A percentile compares a stretch with the other conserved stretches of the same genome.
Conservation (phyloP, 2,113 vertebrate species). For the Sisor rabdophorus region DNA sequence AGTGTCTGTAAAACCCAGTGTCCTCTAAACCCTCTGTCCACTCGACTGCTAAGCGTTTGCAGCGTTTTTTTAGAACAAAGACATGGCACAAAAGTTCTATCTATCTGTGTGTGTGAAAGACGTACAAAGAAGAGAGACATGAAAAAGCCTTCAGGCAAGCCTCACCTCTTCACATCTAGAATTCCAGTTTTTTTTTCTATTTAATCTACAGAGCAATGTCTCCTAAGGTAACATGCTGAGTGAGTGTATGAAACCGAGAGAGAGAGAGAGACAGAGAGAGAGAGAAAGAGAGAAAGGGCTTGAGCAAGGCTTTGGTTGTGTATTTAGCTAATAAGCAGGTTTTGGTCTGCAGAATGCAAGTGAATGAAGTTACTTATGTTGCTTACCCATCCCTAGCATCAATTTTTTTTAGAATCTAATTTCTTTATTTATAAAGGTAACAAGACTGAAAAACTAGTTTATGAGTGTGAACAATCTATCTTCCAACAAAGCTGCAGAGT, state of each 20-base stretch:
- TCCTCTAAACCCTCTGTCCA: constrained; percentile 21
- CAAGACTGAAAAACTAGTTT: background rate
- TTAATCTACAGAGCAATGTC: constrained; percentile 8
- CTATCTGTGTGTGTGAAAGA: background rate
- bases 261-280: background rate
- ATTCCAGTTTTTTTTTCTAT: constrained; percentile 5
- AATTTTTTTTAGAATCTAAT: background rate
- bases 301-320: background rate
- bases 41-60: constrained; percentile 36
- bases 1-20: constrained; percentile 20
- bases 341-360: background rate
- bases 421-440: background rate
- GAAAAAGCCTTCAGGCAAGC: background rate
- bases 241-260: background rate
- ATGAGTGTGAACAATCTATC: background rate
- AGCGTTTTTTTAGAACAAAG: constrained; percentile 55
- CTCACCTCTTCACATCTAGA: constrained; percentile 25
- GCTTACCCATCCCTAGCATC: background rate
- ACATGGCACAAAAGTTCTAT: constrained; percentile 9
- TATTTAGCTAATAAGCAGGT: background rate
- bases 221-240: constrained; percentile 1
- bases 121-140: background rate
- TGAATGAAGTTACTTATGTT: background rate
- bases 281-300: background rate
- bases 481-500: background rate